Evolutionary conservation across 2,888 invertebrate genomes (phyloP).

Genomic region (Trichopoda pennipes): DNA sequence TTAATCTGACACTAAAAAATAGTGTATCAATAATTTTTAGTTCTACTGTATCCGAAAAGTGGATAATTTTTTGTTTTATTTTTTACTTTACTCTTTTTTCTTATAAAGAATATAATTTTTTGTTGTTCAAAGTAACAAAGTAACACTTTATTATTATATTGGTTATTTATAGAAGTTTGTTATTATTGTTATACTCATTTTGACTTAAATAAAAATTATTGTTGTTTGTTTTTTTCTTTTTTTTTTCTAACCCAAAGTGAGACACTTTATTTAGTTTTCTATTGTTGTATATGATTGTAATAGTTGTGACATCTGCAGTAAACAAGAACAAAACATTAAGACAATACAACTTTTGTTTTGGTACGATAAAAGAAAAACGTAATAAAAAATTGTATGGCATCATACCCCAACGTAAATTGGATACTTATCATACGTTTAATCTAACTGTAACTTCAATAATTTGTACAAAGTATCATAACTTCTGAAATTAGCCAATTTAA

Average conservation of each 20-base stretch:
- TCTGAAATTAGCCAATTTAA: too few relatives aligned
- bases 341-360: neutral
- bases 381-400: too few relatives aligned
- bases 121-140: neutral
- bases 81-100: neutral
- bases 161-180: neutral
- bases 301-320: constrained; percentile 54
- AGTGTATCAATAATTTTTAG: too few relatives aligned
- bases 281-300: constrained; percentile 36
- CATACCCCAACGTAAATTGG: too few relatives aligned
- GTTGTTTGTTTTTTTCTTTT: neutral
- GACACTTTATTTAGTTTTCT: constrained; percentile 30
- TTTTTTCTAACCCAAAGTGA: constrained; percentile 16
- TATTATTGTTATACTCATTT: neutral
- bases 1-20: too few relatives aligned
- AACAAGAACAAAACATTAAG: constrained; percentile 38
- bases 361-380: too few relatives aligned
- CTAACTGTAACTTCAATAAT: too few relatives aligned
- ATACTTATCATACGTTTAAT: too few relatives aligned
- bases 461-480: too few relatives aligned
- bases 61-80: too few relatives aligned
- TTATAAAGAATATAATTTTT: neutral
- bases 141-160: neutral
- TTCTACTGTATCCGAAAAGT: too few relatives aligned
- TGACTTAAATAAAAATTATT: neutral